Evolutionary conservation across 2,113 vertebrate species (phyloP), one percentile per base, ranked within the genome.

Genomic region (Centropus unirufus): DNA sequence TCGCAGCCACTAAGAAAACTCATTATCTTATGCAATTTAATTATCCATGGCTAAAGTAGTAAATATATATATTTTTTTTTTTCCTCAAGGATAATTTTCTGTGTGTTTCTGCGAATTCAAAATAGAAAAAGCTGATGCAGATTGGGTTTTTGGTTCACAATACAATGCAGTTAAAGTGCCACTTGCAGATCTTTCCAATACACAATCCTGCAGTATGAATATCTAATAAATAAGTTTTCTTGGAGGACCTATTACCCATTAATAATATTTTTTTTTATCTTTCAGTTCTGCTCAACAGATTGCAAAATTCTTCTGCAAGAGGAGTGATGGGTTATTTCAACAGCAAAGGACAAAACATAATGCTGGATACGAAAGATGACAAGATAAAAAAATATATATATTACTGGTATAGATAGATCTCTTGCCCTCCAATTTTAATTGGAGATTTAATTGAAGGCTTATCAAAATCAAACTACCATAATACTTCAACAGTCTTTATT

Each of bases 51-150:
- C 34, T 89, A 80, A 93, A 94, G 76, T 78, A 14, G 73, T 91
- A 96, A 95, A 95, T 96, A 93, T 73, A n/a, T n/a, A n/a, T 46
- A 85, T 73, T 69, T 95, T 92, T 55, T 89, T 92, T 95, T 94
- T 96, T 95, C 76, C 85, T 95, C 90, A 95, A 55, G 78, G 92
- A 34, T 94, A 92, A 95, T 92, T 93, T 93, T 74, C 64, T 91
- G 51, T 70, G 74, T 91, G 67, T 34, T 63, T 79, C 83, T 92
- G 49, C 89, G 92, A 89, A 95, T 97, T 87, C 36, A 94, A 84
- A 95, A 89, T 36, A 36, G 36, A 61, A 87, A 93, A 94, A 95
- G 62, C 46, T 73, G 69, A 89, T 76, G 32, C 46, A 85, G 58
- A 87, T 72, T 95, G 77, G 0, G 34, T 82, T 94, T 82, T 76